A percentile compares a stretch with the other conserved stretches of the same genome.
Evolutionary conservation across 2,113 vertebrate genomes (phyloP).

Genomic region (Microtus ochrogaster): DNA sequence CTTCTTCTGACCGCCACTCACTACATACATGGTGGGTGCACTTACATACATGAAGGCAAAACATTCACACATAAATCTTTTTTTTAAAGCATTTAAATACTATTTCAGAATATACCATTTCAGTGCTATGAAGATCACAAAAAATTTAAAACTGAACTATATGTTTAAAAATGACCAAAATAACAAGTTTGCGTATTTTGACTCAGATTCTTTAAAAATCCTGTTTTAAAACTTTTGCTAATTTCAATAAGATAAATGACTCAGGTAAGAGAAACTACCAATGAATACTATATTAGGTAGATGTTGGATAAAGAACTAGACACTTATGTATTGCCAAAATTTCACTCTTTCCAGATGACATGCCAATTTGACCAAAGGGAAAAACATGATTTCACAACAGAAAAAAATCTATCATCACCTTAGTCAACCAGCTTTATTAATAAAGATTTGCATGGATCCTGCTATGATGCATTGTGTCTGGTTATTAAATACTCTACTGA

Average conservation of each 20-base stretch:
- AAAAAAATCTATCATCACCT: background rate
- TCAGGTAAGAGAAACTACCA: background rate
- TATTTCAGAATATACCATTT: background rate
- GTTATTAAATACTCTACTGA: background rate
- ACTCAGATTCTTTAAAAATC: conserved; percentile 6
- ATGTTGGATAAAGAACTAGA: background rate
- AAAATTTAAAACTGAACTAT: background rate
- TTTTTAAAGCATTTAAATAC: background rate
- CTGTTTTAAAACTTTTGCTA: conserved; percentile 10
- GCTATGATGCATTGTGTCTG: background rate
- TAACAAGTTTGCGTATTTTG: background rate
- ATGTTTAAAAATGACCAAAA: conserved; percentile 6
- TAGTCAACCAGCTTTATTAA: background rate
- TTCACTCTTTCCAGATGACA: background rate
- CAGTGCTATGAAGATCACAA: background rate
- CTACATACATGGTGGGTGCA: background rate
- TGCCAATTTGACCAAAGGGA: background rate
- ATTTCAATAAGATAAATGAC: background rate
- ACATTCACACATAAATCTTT: background rate
- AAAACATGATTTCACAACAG: conserved; percentile 3
- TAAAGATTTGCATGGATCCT: background rate
- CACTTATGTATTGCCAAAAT: background rate
- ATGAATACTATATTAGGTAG: background rate
- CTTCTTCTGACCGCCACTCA: background rate
- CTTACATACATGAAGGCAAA: background rate